Conservation (phyloP, 2,113 vertebrate genomes). For the Gambusia holbrooki region DNA sequence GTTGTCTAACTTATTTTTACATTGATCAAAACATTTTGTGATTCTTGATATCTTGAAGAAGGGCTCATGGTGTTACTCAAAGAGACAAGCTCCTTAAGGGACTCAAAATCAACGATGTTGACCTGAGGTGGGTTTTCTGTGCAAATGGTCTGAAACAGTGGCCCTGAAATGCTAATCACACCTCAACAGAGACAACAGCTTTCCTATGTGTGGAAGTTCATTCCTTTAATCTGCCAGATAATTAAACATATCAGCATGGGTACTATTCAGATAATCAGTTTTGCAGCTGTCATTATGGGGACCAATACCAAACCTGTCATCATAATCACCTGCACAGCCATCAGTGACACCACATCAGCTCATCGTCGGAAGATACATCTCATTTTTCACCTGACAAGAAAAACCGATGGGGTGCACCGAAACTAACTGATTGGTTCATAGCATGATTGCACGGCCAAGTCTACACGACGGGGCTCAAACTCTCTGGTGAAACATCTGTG, state of each 20-base stretch:
- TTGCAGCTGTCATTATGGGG: conserved; percentile 21
- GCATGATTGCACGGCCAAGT: conserved; percentile 56
- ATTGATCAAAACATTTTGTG: not conserved
- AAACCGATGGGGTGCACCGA: conserved; percentile 28
- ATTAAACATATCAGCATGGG: not conserved
- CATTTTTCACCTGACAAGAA: conserved; percentile 46
- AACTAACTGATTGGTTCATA: conserved; percentile 39
- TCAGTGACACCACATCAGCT: conserved; percentile 68
- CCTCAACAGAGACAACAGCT: not conserved
- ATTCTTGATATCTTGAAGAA: not conserved
- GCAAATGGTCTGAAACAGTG: not conserved
- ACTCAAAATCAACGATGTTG: not conserved
- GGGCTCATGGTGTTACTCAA: not conserved
- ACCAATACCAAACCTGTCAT: conserved; percentile 15
- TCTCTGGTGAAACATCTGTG: conserved; percentile 21
- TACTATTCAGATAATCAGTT: conserved; percentile 26
- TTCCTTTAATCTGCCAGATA: not conserved
- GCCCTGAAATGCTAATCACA: not conserved
- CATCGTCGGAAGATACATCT: conserved; percentile 41
- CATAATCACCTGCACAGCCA: conserved; percentile 29
- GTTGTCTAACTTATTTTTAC: not conserved
- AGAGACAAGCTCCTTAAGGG: not conserved
- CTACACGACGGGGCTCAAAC: conserved; percentile 16
- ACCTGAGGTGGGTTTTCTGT: not conserved
- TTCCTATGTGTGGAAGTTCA: not conserved